Base-by-base conservation (phyloP, 2,113 vertebrate genomes). In the Taurulus bubalis region DNA sequence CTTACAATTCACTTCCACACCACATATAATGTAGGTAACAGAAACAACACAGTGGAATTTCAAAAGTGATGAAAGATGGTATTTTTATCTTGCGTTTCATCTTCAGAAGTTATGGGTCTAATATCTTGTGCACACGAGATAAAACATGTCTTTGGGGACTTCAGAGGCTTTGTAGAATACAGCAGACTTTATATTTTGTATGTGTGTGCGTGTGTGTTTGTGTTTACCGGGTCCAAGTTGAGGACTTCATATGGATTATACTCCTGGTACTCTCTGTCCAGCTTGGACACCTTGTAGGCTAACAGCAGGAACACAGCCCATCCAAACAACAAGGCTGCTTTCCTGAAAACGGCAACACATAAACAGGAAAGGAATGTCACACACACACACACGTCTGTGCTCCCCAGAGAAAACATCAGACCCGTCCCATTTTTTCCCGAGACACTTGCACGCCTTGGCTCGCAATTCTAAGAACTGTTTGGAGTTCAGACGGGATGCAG, bases 191-290 rank as follows among this genome's bases (percentile, higher is more conserved):
- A 32, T 42, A n/a, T 71, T 56, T 4, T 26, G 55, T 60, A 24
- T 42, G 36, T 30, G 38, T 66, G 34, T 74, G 36, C 28, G 34
- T 76, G 70, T 55, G 58, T 36, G 26, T 75, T 56, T n/a, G 16
- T 20, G 6, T 78, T 97, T 96, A 99, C 98, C 82, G 96, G 96
- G 90, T 99, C 98, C 91, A 99, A 94, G 91, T 95, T 95, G 90
- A 99, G 95, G 75, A 99, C 96, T 94, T 99, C 98, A 68, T 98
- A 99, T 45, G 98, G 98, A 90, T 99, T 99, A 90, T 99, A 99
- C 87, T 99, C 98, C 93, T 99, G 97, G 94, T 99, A 99, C 84
- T 99, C 98, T 87, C 97, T 88, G 91, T 99, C 98, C 65, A 98
- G 96, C 94, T 98, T 99, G 84, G 98, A 99, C 94, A 99, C 98